Evolutionary conservation across 2,797 vertebrate genomes (phyloP).

Genomic region (Falco peregrinus): DNA sequence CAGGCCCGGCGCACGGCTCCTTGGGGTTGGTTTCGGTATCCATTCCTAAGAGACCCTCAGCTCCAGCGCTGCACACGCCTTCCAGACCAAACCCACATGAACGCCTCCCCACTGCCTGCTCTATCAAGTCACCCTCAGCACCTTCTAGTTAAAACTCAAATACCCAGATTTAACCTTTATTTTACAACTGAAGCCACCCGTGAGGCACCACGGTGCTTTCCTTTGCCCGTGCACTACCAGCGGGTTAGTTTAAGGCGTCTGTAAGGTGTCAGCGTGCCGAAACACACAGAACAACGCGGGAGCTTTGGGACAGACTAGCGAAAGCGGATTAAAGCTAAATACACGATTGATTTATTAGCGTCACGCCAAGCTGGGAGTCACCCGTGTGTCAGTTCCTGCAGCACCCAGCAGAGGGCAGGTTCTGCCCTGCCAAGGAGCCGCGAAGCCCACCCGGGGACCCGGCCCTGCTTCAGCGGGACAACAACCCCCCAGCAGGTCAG

Average conservation of each 20-base stretch:
- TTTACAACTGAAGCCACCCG: not conserved
- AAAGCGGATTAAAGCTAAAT: not conserved
- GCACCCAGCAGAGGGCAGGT: slow-evolving; percentile 74
- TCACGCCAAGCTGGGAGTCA: not conserved
- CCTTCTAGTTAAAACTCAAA: not conserved
- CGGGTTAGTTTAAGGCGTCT: not conserved
- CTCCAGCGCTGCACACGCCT: not conserved
- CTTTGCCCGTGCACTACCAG: not conserved
- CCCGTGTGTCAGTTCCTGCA: not conserved
- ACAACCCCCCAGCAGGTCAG: not conserved
- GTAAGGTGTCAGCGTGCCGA: not conserved
- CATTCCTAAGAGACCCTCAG: not conserved
- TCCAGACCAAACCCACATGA: not conserved
- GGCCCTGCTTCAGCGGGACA: not conserved
- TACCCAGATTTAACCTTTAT: not conserved
- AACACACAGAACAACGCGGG: accelerated
- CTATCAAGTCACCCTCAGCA: not conserved
- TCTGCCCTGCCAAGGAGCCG: slow-evolving; percentile 3
- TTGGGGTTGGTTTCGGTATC: not conserved
- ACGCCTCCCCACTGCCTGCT: not conserved
- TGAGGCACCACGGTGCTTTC: accelerated
- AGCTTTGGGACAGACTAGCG: not conserved
- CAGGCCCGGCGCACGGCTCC: not conserved
- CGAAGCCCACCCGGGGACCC: accelerated
- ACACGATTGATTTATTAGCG: not conserved